Percentiles rank a stretch among this genome's conserved stretches.
Conservation (phyloP, 2,888 invertebrate species). For the Drosophila differens region DNA sequence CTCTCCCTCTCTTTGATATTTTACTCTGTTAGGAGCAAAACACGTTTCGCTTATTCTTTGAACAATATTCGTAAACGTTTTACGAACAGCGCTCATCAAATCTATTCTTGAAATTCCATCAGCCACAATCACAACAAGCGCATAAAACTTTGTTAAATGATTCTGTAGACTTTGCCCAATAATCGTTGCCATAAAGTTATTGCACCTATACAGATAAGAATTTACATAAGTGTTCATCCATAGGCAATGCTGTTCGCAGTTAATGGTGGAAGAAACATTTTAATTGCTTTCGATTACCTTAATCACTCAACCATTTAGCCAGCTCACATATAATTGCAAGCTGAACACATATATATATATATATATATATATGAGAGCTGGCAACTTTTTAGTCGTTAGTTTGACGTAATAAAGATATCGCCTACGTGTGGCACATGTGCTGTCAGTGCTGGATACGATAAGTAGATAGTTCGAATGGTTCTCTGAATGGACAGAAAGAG, state of each 20-base stretch:
- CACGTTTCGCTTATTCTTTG: background rate
- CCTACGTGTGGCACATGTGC: conserved; percentile 13
- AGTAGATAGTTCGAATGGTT: background rate
- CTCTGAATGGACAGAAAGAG: background rate
- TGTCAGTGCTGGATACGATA: conserved; percentile 5
- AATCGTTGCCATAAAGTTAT: background rate
- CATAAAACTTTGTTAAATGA: background rate
- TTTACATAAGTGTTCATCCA: conserved; percentile 1
- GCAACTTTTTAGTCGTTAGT: background rate
- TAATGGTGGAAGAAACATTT: conserved; percentile 17
- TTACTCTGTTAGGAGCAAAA: background rate
- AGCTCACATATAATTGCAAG: conserved; percentile 20
- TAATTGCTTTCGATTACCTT: conserved; percentile 24
- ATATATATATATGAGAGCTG: background rate
- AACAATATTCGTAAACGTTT: conserved; percentile 2
- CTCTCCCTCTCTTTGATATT: too few species aligned
- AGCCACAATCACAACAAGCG: background rate
- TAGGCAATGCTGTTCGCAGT: conserved; percentile 3
- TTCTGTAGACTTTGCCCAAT: background rate
- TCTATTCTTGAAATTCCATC: background rate
- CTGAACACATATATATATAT: conserved; percentile 1
- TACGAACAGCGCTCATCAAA: too few species aligned
- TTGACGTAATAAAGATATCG: background rate
- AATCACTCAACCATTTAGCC: conserved; percentile 13
- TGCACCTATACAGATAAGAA: background rate